Base-by-base conservation (phyloP, 2,113 vertebrate species). In the Thalassarche chlororhynchos region DNA sequence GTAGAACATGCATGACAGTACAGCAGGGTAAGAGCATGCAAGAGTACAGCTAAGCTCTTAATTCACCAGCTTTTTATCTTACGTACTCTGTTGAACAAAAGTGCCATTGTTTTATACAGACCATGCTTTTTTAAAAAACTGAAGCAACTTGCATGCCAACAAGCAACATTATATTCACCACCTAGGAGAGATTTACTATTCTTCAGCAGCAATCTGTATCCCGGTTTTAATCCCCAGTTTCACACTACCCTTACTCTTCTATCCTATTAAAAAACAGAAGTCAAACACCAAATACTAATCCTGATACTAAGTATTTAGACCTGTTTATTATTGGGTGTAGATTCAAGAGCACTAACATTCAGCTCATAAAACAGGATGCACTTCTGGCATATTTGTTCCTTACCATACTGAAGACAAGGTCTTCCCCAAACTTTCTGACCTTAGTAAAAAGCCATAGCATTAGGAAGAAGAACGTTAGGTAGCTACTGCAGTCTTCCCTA, bases 1-100 rank as follows among this genome's bases (percentile, higher is more conserved):
- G 31, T 3, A 65, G 61, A 69, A 60, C 16, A 28, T 2, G 0
- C 0, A 0, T 7, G 25, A 34, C 16, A 66, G 21, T 7, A 57
- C 23, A 14, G 29, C 40, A 62, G 28, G 20, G 11, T 60, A 66
- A 34, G 7, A 84, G 17, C 1, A 0, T 51, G 12, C 12, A 61
- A 65, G 19, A 4, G 5, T 10, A 13, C 16, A 54, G 17, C 12
- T 52, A 49, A 79, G 21, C 13, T 89, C 44, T 72, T 54, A 28
- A 54, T 65, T 76, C 52, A 58, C 6, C 5, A 14, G 31, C 9
- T 72, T 74, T n/a, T 72, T 38, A 66, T 47, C 20, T 65, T 17
- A 10, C 0, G 0, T 20, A 46, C 16, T 74, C n/a, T 29, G 15
- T 8, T 68, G 20, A 74, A 44, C 29, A 69, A 26, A 74, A 86